Base-by-base conservation (phyloP, 1,140 invertebrate genomes). In the Eumaeus atala region DNA sequence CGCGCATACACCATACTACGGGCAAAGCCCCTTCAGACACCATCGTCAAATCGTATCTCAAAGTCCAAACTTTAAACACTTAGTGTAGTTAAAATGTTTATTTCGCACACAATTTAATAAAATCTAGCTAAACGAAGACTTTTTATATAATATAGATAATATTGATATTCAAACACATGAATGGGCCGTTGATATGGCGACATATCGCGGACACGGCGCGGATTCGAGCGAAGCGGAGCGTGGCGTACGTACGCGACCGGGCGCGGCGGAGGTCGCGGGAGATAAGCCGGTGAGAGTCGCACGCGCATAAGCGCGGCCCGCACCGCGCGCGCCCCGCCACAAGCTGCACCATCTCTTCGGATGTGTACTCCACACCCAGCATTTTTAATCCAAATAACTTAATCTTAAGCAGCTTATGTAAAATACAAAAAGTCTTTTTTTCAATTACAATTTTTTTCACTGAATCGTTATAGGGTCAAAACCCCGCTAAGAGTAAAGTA, bases 1-100 rank as follows among this genome's bases (percentile, higher is more conserved):
- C 90, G 66, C 90, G 89, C 66, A 89, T 84, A 87, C 91, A 91
- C 90, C 90, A 91, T 64, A 91, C 90, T 58, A 91, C 89, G 72
- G 86, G 86, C 77, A 88, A 57, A 64, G 89, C 87, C 71, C 86
- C 87, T 73, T 89, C 83, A 48, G 89, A 90, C 71, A 91, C 88
- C 89, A 90, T 90, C 70, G 72, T 87, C 70, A 65, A 51, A 50
- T 65, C 62, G 54, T 63, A 47, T 67, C 54, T 61, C 55, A 62
- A 50, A 44, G 51, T 52, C 44, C 62, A 54, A 55, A 60, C 54
- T 64, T 48, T 54, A 59, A 62, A 58, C 50, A 68, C 61, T 61
- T 51, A 67, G 40, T 44, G 12, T 17, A 4, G 17, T 14, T 16
- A 16, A 44, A 44, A 16, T 2, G 9, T 16, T 9, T 44, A 17